Evolutionary conservation across 35 echinoderm and acorn worm genomes (phyloP).

Genomic region (Patiria miniata): DNA sequence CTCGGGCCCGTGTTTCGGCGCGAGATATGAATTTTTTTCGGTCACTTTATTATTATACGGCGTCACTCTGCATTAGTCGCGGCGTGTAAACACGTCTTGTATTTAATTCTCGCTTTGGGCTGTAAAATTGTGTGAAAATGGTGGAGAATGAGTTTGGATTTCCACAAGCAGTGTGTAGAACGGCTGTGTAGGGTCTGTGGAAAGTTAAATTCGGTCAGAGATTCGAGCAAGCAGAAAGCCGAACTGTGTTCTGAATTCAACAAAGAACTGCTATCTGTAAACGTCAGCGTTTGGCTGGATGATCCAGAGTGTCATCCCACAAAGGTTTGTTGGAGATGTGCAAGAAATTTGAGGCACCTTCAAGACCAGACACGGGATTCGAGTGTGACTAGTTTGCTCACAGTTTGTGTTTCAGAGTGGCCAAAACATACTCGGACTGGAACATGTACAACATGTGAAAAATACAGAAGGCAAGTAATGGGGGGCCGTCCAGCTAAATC

Average conservation of each 20-base stretch:
- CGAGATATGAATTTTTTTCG: no score
- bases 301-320: neutral
- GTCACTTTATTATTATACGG: no score
- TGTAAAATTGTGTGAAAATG: neutral
- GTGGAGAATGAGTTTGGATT: neutral
- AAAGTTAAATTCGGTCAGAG: neutral
- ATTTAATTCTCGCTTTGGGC: no score
- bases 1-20: no score
- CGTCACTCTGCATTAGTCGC: no score
- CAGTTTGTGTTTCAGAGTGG: neutral
- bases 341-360: neutral
- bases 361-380: neutral
- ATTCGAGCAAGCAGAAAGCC: neutral
- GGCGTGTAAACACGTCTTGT: no score
- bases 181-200: neutral
- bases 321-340: constrained; percentile 6
- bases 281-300: neutral
- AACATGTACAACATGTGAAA: neutral
- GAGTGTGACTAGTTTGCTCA: neutral
- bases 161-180: neutral
- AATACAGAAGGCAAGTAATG: neutral
- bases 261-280: neutral
- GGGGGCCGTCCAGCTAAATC: neutral
- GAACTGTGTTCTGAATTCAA: neutral
- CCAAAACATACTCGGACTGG: neutral